Conservation (phyloP, 2,797 vertebrate genomes). For the Melopsittacus undulatus region DNA sequence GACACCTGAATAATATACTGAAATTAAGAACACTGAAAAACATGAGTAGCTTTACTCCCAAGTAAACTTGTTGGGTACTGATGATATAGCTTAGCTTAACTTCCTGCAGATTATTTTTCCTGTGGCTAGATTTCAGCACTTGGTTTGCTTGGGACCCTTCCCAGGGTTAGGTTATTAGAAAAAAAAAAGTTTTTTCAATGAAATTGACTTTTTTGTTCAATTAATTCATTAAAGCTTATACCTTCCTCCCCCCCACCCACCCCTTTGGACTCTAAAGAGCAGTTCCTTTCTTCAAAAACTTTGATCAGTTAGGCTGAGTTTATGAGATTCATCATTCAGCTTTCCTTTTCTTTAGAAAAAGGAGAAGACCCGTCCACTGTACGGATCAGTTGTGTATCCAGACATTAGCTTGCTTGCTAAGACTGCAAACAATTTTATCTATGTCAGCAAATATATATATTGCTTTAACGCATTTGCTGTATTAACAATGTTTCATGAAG, state of each 20-base stretch:
- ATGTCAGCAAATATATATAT: background rate
- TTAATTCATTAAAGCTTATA: background rate
- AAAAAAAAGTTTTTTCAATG: rapidly evolving
- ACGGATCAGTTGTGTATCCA: background rate
- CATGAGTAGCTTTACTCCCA: background rate
- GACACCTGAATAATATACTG: background rate
- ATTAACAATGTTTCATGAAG: background rate
- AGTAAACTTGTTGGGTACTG: background rate
- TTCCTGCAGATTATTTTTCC: background rate
- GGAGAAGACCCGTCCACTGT: background rate
- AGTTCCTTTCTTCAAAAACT: background rate
- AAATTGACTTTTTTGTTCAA: background rate
- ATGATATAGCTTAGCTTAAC: background rate
- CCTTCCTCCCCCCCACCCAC: too few species aligned
- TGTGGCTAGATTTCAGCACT: background rate
- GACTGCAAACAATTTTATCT: background rate
- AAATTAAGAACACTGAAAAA: background rate
- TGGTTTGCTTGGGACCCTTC: background rate
- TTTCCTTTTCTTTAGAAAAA: background rate
- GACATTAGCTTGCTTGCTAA: background rate
- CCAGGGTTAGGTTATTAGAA: background rate
- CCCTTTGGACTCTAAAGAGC: background rate
- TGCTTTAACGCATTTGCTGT: background rate
- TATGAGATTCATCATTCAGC: background rate
- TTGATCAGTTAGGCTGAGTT: background rate